A percentile compares a stretch with the other conserved stretches of the same genome.
These are phyloP conservation scores for Mizuhopecten yessoensis DNA, from an alignment of 1,140 invertebrate species.

Conservation along the genomic window DNA sequence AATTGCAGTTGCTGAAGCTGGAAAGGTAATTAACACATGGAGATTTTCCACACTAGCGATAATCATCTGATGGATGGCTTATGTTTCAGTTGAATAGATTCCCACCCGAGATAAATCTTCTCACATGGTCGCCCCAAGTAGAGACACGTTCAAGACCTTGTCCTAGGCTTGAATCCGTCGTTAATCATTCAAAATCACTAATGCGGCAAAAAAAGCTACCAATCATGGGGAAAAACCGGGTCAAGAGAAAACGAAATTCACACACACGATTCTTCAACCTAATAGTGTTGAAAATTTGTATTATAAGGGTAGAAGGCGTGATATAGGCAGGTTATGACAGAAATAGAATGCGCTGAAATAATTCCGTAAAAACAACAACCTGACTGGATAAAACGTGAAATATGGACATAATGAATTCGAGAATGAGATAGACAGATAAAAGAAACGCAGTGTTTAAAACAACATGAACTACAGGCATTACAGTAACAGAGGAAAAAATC, in stretches of 20 bases:
- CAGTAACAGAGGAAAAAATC: not conserved
- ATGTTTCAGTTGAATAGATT: constrained; percentile 41
- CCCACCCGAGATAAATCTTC: not conserved
- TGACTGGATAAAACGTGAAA: not conserved
- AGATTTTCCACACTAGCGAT: constrained; percentile 43
- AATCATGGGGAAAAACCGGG: not conserved
- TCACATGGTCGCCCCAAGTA: not conserved
- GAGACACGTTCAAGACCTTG: not conserved
- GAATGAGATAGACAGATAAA: not conserved
- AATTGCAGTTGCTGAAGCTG: not conserved
- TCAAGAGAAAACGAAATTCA: not conserved
- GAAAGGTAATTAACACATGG: constrained; percentile 43
- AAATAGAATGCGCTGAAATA: not conserved
- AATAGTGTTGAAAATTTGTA: too few relatives aligned
- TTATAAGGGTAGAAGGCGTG: too few relatives aligned
- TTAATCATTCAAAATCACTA: constrained; percentile 36
- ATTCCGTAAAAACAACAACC: not conserved
- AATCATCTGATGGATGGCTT: constrained; percentile 45
- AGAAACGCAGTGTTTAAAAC: not conserved
- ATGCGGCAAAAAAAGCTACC: not conserved
- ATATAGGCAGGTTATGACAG: not conserved
- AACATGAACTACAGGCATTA: not conserved
- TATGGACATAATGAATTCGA: constrained; percentile 20
- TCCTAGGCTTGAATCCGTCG: not conserved
- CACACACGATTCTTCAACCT: not conserved